A percentile compares a stretch with the other conserved stretches of the same genome.
These are phyloP conservation scores for Chionoecetes opilio DNA, from an alignment of 1,140 invertebrate species.

Conservation along the genomic window DNA sequence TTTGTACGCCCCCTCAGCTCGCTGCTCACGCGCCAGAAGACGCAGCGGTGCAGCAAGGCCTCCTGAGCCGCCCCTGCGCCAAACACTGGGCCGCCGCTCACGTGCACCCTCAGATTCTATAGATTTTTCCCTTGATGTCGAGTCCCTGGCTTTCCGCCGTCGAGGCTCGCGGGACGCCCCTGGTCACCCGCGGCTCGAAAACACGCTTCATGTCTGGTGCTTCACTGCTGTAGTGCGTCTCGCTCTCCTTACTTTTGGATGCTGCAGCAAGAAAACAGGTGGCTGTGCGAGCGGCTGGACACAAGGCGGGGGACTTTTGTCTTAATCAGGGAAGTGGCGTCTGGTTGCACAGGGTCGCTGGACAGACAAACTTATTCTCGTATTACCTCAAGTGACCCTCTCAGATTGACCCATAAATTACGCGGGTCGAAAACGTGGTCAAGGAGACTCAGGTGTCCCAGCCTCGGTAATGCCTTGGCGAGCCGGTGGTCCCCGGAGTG, in stretches of 20 bases:
- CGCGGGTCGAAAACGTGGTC: not conserved
- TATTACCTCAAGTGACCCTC: not conserved
- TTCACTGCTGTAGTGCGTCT: conserved; percentile 1
- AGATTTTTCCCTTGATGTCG: not conserved
- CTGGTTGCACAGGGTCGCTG: too few species aligned
- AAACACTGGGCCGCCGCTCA: not conserved
- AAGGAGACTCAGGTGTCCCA: not conserved
- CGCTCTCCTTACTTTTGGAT: not conserved
- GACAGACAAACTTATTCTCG: too few species aligned
- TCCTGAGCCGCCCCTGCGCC: not conserved
- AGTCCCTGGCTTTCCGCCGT: not conserved
- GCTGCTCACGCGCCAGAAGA: not conserved
- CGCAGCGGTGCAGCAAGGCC: not conserved
- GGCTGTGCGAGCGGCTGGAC: not conserved
- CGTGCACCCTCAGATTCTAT: not conserved
- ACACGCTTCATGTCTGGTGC: conserved; percentile 13
- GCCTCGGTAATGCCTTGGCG: not conserved
- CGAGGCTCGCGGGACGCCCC: not conserved
- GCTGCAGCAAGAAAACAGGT: not conserved
- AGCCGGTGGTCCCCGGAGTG: not conserved
- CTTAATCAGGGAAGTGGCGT: not conserved
- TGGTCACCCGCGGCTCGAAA: not conserved
- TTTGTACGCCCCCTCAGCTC: not conserved
- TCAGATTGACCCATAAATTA: not conserved
- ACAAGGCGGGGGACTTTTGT: not conserved